phyloP scores from a whole-genome alignment of 2,888 invertebrate genomes.

The Leptinotarsa peninsularis region DNA sequence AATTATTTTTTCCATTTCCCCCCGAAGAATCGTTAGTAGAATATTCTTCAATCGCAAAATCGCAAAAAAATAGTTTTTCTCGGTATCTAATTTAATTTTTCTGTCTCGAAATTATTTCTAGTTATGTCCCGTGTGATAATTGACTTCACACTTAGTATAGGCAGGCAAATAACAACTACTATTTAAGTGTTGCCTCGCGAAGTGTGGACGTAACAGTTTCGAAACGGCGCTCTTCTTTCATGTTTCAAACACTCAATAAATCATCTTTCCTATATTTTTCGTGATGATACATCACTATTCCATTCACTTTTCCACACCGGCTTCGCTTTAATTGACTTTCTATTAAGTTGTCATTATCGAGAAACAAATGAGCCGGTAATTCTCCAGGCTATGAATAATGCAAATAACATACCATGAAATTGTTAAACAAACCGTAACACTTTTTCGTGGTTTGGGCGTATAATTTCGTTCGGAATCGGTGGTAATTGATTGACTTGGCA shows the following conservation, averaged over 20 bases:
- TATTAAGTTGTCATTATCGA: slow-evolving; percentile 20
- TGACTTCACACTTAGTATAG: too few relatives aligned
- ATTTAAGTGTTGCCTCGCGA: background rate
- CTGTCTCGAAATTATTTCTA: too few relatives aligned
- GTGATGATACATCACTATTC: slow-evolving; percentile 13
- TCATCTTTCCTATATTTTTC: background rate
- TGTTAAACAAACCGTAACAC: slow-evolving; percentile 14
- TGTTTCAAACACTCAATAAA: background rate
- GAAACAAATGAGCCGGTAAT: slow-evolving; percentile 17
- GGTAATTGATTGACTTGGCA: slow-evolving; percentile 9
- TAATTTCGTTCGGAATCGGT: slow-evolving; percentile 7
- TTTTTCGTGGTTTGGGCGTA: slow-evolving; percentile 22
- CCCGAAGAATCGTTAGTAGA: too few relatives aligned
- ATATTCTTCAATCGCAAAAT: too few relatives aligned
- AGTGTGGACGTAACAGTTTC: background rate
- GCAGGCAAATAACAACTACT: too few relatives aligned
- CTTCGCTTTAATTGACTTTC: slow-evolving; percentile 7
- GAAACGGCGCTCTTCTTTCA: background rate
- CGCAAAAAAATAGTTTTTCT: too few relatives aligned
- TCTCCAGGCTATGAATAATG: slow-evolving; percentile 18
- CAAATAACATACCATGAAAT: slow-evolving; percentile 19
- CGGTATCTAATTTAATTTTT: too few relatives aligned
- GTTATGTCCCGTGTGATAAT: too few relatives aligned
- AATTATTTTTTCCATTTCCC: too few relatives aligned
- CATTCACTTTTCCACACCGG: slow-evolving; percentile 5